Base-by-base conservation (phyloP, 2,797 vertebrate genomes). In the Falco cherrug region DNA sequence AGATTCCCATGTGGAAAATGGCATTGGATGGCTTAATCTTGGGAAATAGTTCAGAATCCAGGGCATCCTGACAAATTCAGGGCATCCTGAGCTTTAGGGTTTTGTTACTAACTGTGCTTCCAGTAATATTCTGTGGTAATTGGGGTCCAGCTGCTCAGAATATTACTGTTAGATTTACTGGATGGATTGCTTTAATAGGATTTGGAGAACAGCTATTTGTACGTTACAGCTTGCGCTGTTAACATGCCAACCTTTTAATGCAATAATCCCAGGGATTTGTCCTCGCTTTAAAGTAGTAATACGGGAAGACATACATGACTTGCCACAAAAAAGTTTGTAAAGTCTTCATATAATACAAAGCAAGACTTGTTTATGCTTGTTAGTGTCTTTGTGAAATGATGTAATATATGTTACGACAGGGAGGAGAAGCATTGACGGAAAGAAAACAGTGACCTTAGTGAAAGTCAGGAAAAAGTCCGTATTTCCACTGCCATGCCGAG, bases 91-190 rank as follows among this genome's bases (percentile, higher is more conserved):
- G 73, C 71, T 87, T 57, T 54, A 50, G 69, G 35, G 25, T 47
- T 84, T 80, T 95, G 68, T 87, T 87, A 43, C 84, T 93, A 64
- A 89, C 65, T 87, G 87, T 85, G 59, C 76, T 78, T 79, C 90
- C 84, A 77, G 63, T 81, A 92, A 50, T 80, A 54, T 71, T 83
- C 2, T 3, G 33, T 71, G 82, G 57, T 97, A 90, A 95, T 82
- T 91, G 85, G 91, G 57, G 85, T 91, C 90, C 93, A 87, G 91
- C 96, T 94, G 89, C 89, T 97, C 81, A 60, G 68, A 82, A 68
- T 87, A 54, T 86, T 90, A 65, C 67, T 51, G 65, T 63, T 95
- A 90, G 84, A 78, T 94, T 93, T 92, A 64, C 64, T 81, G 80
- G 70, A 39, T 82, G 94, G 89, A 77, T 53, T 82, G 79, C 84